Base-by-base conservation (phyloP, 2,888 invertebrate species). In the Cheiracanthium punctorium region DNA sequence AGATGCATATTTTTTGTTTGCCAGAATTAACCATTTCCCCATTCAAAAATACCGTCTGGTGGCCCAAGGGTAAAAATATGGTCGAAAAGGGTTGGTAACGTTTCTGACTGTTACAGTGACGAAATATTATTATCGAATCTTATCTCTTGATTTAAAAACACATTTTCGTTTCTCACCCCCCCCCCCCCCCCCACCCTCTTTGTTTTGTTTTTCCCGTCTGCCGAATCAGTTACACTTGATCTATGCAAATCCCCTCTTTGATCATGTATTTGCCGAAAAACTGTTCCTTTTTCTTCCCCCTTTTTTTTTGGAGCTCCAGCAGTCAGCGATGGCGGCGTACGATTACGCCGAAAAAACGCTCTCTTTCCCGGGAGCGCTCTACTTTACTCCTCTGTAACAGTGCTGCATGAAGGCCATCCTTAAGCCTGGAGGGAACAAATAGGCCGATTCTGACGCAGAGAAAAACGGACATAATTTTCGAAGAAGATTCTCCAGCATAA, bases 401-500 rank as follows among this genome's bases (percentile, higher is more conserved):
- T 58, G 24, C 58, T 58, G 58, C 70, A 75, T 82, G 82, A 82
- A 82, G 82, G 82, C 37, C 82, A 70, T n/a, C 67, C 70, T 43
- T 17, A 28, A 32, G 29, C 75, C 82, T 41, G 41, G 28, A 81
- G 81, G 81, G 71, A 43, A 73, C 81, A 81, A 71, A 33, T 41
- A 29, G 65, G 75, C 70, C 75, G 70, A 82, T 74, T 82, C n/a
- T 75, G 81, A 32, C 24, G 74, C 10, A n/a, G n/a, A n/a, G n/a
- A n/a, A 74, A 74, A 58, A 69, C 69, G 81, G 69, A 82, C 75
- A 67, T 77, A 74, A 80, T 80, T 76, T 69, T 74, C 67, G 20
- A 81, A 69, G 33, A n/a, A 20, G 71, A 74, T 74, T 75, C 82
- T 58, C 70, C 70, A 70, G 82, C 75, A 82, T 82, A 82, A 75